phyloP scores from a whole-genome alignment of 1,140 invertebrate species.

The Tetramorium alpestre region DNA sequence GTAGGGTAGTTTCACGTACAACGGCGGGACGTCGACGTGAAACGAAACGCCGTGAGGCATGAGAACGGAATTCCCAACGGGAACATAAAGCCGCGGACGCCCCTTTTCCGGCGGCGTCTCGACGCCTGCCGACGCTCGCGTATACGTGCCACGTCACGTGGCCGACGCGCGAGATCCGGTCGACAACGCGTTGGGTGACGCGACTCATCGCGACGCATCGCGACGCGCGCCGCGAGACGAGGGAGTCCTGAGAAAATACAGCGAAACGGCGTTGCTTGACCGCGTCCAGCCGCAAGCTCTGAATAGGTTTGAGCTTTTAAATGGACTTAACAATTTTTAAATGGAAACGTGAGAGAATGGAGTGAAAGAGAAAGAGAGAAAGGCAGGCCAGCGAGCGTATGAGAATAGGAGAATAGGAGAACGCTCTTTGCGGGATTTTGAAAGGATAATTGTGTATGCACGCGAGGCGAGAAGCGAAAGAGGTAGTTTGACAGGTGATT shows the following conservation, averaged over 20 bases:
- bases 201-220: constrained; percentile 67
- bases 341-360: neutral
- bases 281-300: neutral
- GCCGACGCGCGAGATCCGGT: constrained; percentile 62
- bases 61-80: constrained; percentile 72
- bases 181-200: constrained; percentile 45
- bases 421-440: neutral
- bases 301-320: constrained; percentile 34
- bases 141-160: constrained; percentile 70
- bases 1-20: constrained; percentile 42
- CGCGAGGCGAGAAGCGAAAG: neutral
- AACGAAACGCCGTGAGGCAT: constrained; percentile 59
- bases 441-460: constrained; percentile 15
- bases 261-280: constrained; percentile 17
- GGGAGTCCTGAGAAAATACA: constrained; percentile 39
- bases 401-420: neutral
- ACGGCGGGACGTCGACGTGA: constrained; percentile 50
- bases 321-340: constrained; percentile 31
- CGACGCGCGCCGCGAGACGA: constrained; percentile 45
- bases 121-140: constrained; percentile 68
- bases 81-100: constrained; percentile 74
- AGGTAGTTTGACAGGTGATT: neutral
- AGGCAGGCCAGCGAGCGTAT: too few relatives aligned
- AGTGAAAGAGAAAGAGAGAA: neutral
- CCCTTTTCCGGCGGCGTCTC: constrained; percentile 72